phyloP scores from a whole-genome alignment of 1,140 invertebrate genomes.

The Magallana angulata region DNA sequence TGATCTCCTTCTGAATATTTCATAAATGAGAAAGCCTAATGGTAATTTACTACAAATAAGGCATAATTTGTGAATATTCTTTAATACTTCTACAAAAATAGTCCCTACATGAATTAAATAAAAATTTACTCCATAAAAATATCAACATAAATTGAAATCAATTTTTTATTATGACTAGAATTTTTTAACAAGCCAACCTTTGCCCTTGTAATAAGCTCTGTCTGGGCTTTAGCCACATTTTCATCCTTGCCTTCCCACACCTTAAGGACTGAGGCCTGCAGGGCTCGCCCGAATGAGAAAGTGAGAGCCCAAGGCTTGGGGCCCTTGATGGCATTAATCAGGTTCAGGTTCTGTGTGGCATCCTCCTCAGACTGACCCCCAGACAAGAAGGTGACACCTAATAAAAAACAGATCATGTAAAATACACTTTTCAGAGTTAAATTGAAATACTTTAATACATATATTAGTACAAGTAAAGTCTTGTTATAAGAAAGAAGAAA shows the following conservation, averaged over 20 bases:
- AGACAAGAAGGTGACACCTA: conserved; percentile 95
- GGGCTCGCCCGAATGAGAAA: conserved; percentile 95
- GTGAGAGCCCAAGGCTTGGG: conserved; percentile 95
- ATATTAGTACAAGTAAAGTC: no score
- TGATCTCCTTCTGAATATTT: no score
- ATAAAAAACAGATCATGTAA: not conserved
- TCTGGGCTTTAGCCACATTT: conserved; percentile 90
- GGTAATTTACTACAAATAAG: no score
- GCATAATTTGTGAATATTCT: no score
- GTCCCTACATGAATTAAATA: no score
- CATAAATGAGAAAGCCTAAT: no score
- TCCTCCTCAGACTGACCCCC: conserved; percentile 98
- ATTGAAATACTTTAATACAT: no score
- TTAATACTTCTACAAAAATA: no score
- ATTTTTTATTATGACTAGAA: no score
- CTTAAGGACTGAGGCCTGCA: conserved; percentile 93
- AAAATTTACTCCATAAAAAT: no score
- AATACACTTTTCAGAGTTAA: not conserved
- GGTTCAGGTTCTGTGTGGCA: conserved; percentile 95
- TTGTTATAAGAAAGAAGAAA: no score
- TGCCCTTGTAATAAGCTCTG: conserved; percentile 93
- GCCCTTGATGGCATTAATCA: conserved; percentile 91
- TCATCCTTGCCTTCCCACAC: conserved; percentile 95
- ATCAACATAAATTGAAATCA: no score
- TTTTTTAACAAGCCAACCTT: conserved; percentile 80